A percentile compares a stretch with the other conserved stretches of the same genome.
Conservation (phyloP, 2,113 vertebrate genomes). For the Macquaria australasica region DNA sequence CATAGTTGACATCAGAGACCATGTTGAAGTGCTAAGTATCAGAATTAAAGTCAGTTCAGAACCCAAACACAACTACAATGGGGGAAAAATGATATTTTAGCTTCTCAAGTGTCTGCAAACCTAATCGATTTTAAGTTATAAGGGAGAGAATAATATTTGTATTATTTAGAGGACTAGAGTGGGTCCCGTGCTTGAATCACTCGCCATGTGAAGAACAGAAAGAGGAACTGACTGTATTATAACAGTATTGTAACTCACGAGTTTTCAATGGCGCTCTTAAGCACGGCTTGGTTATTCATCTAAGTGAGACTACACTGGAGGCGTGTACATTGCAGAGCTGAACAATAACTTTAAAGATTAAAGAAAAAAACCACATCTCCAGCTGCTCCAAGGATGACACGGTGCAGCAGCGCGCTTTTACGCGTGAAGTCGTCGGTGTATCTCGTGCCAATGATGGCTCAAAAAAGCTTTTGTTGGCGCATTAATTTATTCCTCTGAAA, state of each 20-base stretch:
- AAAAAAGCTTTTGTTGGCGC: slow-evolving; percentile 8
- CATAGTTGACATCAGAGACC: neutral
- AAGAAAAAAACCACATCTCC: neutral
- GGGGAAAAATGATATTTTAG: neutral
- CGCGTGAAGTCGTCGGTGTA: slow-evolving; percentile 3
- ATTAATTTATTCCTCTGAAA: slow-evolving; percentile 11
- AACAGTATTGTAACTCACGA: slow-evolving; percentile 20
- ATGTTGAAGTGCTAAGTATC: neutral
- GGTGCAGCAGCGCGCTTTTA: neutral
- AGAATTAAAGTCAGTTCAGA: neutral
- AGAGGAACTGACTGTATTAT: slow-evolving; percentile 32
- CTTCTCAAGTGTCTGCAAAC: neutral
- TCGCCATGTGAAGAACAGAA: slow-evolving; percentile 29
- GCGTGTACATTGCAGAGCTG: slow-evolving; percentile 30
- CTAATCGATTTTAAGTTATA: neutral
- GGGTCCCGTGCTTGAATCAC: slow-evolving; percentile 27
- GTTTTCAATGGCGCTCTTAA: slow-evolving; percentile 11
- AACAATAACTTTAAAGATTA: neutral
- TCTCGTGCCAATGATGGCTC: neutral
- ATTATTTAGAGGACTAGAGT: slow-evolving; percentile 13
- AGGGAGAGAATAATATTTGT: neutral
- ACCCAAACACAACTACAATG: neutral
- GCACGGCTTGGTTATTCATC: slow-evolving; percentile 6
- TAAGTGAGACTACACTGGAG: neutral
- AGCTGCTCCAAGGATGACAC: neutral